Conservation (phyloP, 2,888 invertebrate species). For the Perizoma flavofasciatum region DNA sequence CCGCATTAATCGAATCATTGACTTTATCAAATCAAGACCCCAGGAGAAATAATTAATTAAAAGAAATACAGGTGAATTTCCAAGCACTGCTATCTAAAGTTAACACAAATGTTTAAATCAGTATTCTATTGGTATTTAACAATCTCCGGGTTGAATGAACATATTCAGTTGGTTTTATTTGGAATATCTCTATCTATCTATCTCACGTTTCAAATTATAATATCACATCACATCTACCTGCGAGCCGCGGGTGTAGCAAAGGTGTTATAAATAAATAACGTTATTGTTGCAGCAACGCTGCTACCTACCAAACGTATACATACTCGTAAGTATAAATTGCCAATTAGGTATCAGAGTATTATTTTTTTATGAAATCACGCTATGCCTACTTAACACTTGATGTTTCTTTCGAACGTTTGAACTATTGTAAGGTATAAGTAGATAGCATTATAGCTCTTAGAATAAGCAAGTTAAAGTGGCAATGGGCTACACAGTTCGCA, state of each 20-base stretch:
- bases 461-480: too few relatives aligned
- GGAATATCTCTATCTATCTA: conserved; percentile 9
- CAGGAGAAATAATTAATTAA: not conserved
- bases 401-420: not conserved
- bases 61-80: not conserved
- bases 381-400: too few relatives aligned
- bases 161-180: conserved; percentile 17
- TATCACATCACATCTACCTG: conserved; percentile 30
- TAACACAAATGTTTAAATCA: conserved; percentile 13
- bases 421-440: not conserved
- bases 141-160: conserved; percentile 40
- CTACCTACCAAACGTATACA: not conserved
- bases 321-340: too few relatives aligned
- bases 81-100: too few relatives aligned
- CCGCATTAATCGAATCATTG: conserved; percentile 28
- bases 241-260: conserved; percentile 10
- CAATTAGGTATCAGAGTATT: too few relatives aligned
- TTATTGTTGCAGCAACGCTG: conserved; percentile 5
- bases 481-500: too few relatives aligned
- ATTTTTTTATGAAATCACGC: too few relatives aligned
- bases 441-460: too few relatives aligned
- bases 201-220: conserved; percentile 29
- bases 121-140: conserved; percentile 25
- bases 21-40: conserved; percentile 2
- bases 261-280: not conserved